Base-by-base conservation (phyloP, 2,888 invertebrate genomes). In the Nysson spinosus region DNA sequence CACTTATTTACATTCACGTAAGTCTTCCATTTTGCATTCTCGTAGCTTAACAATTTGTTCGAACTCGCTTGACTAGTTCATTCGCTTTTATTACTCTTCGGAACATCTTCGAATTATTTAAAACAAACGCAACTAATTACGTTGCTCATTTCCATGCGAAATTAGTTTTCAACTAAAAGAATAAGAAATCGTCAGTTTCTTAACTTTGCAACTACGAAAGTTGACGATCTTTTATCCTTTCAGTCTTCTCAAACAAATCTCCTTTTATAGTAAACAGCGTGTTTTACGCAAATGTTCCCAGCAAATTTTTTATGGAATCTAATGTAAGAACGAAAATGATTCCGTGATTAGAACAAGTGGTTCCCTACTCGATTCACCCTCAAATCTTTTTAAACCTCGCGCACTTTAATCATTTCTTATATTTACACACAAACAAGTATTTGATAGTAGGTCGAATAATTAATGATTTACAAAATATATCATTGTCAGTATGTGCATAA, bases 11-110 rank as follows among this genome's bases (percentile, higher is more conserved):
- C 22, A 4, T 17, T 14, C 14, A n/a, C 24, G 22, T 14, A n/a
- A 3, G n/a, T 16, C n/a, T 20, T 7, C 6, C 6, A 4, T 16
- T 32, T 7, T 9, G 46, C 9, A 5, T 6, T n/a, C n/a, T 11
- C 24, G 26, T 22, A 42, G 20, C 12, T 47, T 30, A 51, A 32
- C 28, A 44, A 56, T 56, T 56, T 9, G 47, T 51, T 67, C 46
- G 50, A 68, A 51, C 52, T 51, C 39, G 22, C 28, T 32, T 57
- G 67, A 72, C 60, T 67, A 67, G 71, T 52, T 66, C 67, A 56
- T 14, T 16, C 46, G 28, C 32, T 22, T 32, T 37, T 12, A 9
- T 60, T 47, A 11, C 5, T 24, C 11, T 19, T 42, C 12, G 2
- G 30, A 9, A 50, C 37, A 24, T 35, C 24, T 28, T 22, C 9